Conservation (phyloP, 2,888 invertebrate genomes). For the Dicyrtoma fusca region DNA sequence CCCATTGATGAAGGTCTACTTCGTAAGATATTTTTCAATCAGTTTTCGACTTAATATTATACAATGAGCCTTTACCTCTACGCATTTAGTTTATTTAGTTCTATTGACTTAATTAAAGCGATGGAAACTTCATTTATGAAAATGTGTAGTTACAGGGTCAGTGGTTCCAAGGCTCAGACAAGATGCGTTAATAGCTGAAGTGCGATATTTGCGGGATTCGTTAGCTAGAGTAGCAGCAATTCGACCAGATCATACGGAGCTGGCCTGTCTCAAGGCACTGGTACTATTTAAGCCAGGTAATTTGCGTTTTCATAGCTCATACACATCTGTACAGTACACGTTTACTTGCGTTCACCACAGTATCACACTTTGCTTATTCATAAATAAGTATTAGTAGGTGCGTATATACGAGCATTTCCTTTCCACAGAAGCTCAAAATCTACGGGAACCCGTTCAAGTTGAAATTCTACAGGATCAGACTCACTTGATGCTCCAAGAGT, state of each 20-base stretch:
- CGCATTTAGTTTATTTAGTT: not conserved
- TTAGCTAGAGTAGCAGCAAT: slow-evolving; percentile 69
- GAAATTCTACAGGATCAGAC: slow-evolving; percentile 77
- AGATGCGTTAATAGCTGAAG: slow-evolving; percentile 64
- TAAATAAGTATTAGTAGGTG: no score
- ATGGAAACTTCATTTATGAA: no score
- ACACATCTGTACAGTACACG: not conserved
- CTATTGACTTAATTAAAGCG: no score
- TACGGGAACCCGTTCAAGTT: slow-evolving; percentile 66
- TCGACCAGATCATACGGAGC: slow-evolving; percentile 78
- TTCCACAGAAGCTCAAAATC: slow-evolving; percentile 66
- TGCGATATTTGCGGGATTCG: slow-evolving; percentile 68
- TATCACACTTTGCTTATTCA: not conserved
- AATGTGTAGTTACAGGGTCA: slow-evolving; percentile 59
- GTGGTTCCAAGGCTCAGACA: slow-evolving; percentile 64
- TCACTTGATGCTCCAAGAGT: slow-evolving; percentile 70
- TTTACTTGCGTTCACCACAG: not conserved
- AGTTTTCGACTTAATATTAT: not conserved
- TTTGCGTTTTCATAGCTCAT: not conserved
- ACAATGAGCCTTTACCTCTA: no score
- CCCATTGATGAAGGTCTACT: slow-evolving; percentile 64
- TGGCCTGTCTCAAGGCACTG: slow-evolving; percentile 80
- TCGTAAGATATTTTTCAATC: slow-evolving; percentile 14
- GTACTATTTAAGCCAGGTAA: slow-evolving; percentile 79
- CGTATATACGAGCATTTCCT: not conserved